Base-by-base conservation (phyloP, 37 sponge, comb jelly and placozoan species). In the Eunapius fragilis region DNA sequence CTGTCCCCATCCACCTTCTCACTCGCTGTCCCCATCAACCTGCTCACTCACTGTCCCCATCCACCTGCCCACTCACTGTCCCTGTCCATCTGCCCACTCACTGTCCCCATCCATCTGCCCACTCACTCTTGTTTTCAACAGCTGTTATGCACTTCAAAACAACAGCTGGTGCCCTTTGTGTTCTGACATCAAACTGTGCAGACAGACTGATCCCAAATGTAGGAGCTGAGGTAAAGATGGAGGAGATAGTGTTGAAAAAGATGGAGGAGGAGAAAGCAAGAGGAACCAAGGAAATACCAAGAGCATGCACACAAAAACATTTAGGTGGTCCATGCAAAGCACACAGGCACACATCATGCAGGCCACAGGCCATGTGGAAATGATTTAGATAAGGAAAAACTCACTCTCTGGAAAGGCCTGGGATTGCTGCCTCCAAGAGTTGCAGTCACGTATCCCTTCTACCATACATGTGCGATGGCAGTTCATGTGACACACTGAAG, bases 391-490 rank as follows among this genome's bases (percentile, higher is more conserved):
- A 31, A 11, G 37, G 36, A 72, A 22, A 10, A 30, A 74, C 89
- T 38, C 68, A 31, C 86, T 49, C 34, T 49, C 79, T 71, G 24
- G 14, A 32, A 45, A 45, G 25, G 72, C 19, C 36, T 71, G n/a
- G 17, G 58, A 58, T 28, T 34, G 80, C 71, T 78, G 75, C 32
- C 48, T 75, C 84, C 86, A 90, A 14, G 78, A 81, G 25, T 85
- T 86, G 88, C 96, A 95, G 23, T 83, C 31, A 1, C 67, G 28
- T 14, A 93, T 87, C 2, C 74, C 88, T 67, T 75, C 87, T 24
- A 70, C 69, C 82, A 95, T 87, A 73, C 96, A 95, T 83, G 86
- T 82, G 33, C 91, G 82, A 69, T 96, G 96, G 12, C 87, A 80
- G 26, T 87, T 90, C 86, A 89, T 89, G 27, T 89, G 72, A 72